Evolutionary conservation across 2,888 invertebrate species (phyloP).

Genomic region (Nomada lathburiana): DNA sequence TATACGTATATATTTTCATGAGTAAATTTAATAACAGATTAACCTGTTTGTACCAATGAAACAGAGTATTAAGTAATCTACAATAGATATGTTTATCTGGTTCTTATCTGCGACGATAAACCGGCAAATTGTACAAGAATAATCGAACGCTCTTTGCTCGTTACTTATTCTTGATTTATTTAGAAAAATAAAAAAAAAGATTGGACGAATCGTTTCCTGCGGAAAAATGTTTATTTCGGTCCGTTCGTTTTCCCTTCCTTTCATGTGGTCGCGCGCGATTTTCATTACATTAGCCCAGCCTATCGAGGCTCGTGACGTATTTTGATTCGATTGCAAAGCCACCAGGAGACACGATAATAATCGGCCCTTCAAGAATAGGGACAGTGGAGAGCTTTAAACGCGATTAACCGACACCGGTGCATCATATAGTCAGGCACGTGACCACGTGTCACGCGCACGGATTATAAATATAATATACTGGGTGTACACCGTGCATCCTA

Average conservation of each 20-base stretch:
- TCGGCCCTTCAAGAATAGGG: slow-evolving; percentile 64
- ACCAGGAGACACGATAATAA: slow-evolving; percentile 71
- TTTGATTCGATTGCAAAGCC: slow-evolving; percentile 80
- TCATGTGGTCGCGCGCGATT: slow-evolving; percentile 24
- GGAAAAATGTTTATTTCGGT: neutral
- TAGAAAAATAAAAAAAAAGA: neutral
- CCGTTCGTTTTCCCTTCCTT: neutral
- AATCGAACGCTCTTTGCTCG: slow-evolving; percentile 2
- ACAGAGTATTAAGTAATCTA: slow-evolving; percentile 1
- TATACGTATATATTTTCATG: neutral
- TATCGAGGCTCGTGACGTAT: slow-evolving; percentile 63
- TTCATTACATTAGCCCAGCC: slow-evolving; percentile 71
- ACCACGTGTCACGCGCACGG: slow-evolving; percentile 80
- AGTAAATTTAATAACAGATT: neutral
- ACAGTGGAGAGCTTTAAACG: slow-evolving; percentile 76
- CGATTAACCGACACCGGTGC: slow-evolving; percentile 76
- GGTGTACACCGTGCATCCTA: slow-evolving; percentile 66
- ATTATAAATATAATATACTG: slow-evolving; percentile 83
- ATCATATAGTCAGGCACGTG: slow-evolving; percentile 79
- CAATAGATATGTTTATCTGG: slow-evolving; percentile 8
- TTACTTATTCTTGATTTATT: neutral
- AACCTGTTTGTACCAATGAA: neutral
- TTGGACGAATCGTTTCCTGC: neutral
- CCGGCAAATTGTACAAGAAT: slow-evolving; percentile 4
- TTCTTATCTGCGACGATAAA: slow-evolving; percentile 8